Base-by-base conservation (phyloP, 2,797 vertebrate species). In the Pangasius djambal region DNA sequence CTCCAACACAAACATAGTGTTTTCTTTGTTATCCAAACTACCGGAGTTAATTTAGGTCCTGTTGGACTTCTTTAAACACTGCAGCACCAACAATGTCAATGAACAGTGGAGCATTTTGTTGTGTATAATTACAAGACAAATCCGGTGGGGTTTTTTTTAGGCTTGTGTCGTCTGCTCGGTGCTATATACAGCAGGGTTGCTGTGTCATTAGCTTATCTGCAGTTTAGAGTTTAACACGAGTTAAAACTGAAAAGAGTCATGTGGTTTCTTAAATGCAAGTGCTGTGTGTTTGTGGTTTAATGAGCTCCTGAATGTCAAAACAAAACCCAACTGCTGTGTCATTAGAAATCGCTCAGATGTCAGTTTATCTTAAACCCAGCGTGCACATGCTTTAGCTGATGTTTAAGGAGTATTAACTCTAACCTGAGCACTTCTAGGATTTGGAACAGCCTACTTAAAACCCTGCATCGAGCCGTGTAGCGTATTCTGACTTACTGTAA, bases 271-370 rank as follows among this genome's bases (percentile, higher is more conserved):
- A 13, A 70, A 20, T 34, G 65, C 50, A 55, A 16, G 1, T 57
- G 65, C 83, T 85, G 48, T 25, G 18, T 52, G 83, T 48, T n/a
- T 69, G 65, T 85, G 83, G 83, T 85, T 70, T 85, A 55, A 85
- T 37, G 12, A 72, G 83, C 65, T 55, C 10, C 18, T 70, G 31
- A 50, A 57, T 15, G 48, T 70, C 50, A 70, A 70, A 55, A 37
- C 65, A 15, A 55, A 70, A 85, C 63, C n/a, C 2, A 5, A 13
- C 40, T 65, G 52, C 40, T 70, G 65, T 4, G 48, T 70, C 61
- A 84, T 50, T 69, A 85, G 63, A 69, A 69, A 55, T 25, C 48
- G 25, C 25, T 65, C 63, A 7, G 10, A 83, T 28, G 10, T 28
- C 10, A n/a, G 48, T 70, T 70, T 25, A 55, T 55, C n/a, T 55